Base-by-base conservation (phyloP, 2,113 vertebrate genomes). In the Stigmatopora nigra region DNA sequence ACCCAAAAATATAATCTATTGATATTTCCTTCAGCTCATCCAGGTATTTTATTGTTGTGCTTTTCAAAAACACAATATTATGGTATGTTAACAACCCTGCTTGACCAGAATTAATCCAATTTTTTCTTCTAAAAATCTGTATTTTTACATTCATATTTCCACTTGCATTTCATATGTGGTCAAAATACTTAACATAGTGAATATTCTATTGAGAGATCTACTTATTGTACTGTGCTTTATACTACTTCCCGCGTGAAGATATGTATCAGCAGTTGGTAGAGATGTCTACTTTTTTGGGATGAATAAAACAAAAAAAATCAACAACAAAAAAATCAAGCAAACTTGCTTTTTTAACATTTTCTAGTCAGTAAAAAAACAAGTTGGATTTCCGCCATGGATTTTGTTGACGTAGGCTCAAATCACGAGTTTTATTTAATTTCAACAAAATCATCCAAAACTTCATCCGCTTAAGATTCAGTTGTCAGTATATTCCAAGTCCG, bases 201-300 rank as follows among this genome's bases (percentile, higher is more conserved):
- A 89, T 90, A 89, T 81, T 84, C 83, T 78, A 72, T 67, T 75
- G 58, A 83, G 59, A 87, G 78, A 77, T 86, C 75, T 87, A 86
- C 82, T 85, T 87, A 79, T 84, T 89, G 86, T 90, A 90, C 87
- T 91, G 87, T 91, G 89, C 88, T 91, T 90, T 89, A n/a, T n/a
- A n/a, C 74, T 91, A 88, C 89, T 88, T 83, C 81, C 84, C 79
- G 22, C 81, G 82, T 82, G 72, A 74, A 80, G 84, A 83, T 80
- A 52, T 83, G 56, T 83, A 87, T 92, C 89, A 90, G 86, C 88
- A 81, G 47, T 85, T 84, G 90, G 87, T 91, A 91, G 87, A 86
- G 86, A 87, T 82, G 75, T 89, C 84, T 85, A 84, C 81, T 89
- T 90, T 89, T 89, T 91, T 87, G 22, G 53, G 53, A 56, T 56